A percentile compares a stretch with the other conserved stretches of the same genome.
Conservation (phyloP, 2,888 invertebrate genomes). For the Alcis repandata region DNA sequence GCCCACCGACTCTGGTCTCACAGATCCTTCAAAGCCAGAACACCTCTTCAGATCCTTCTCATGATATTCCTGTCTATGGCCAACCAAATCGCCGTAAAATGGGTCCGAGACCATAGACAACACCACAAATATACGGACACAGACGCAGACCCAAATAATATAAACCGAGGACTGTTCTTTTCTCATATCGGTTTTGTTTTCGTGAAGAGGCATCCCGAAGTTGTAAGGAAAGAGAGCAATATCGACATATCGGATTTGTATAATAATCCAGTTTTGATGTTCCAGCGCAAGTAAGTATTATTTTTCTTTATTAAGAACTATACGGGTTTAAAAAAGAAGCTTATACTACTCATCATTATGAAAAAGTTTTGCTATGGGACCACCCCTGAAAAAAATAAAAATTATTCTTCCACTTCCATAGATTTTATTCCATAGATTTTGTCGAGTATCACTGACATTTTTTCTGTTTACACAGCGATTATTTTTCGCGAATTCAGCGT, state of each 20-base stretch:
- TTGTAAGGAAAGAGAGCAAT: slow-evolving; percentile 89
- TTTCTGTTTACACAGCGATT: too few relatives aligned
- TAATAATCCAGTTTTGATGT: slow-evolving; percentile 14
- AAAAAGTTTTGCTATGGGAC: too few relatives aligned
- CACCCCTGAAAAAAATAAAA: too few relatives aligned
- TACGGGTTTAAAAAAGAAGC: too few relatives aligned
- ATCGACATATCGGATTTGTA: slow-evolving; percentile 89
- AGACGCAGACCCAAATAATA: slow-evolving; percentile 91
- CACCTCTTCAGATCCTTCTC: slow-evolving; percentile 51
- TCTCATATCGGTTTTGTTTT: slow-evolving; percentile 94
- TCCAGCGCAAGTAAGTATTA: slow-evolving; percentile 19
- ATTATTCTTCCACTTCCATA: too few relatives aligned
- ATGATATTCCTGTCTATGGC: slow-evolving; percentile 50
- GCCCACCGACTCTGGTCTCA: slow-evolving; percentile 59
- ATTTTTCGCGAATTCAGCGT: too few relatives aligned
- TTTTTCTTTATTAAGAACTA: too few relatives aligned
- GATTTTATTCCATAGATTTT: too few relatives aligned
- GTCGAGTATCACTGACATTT: too few relatives aligned
- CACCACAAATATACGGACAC: slow-evolving; percentile 88
- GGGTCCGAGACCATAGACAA: slow-evolving; percentile 70
- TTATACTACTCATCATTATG: too few relatives aligned
- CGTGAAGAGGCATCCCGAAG: slow-evolving; percentile 91
- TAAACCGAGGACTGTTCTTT: slow-evolving; percentile 93
- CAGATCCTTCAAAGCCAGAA: slow-evolving; percentile 54
- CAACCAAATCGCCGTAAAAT: slow-evolving; percentile 75